phyloP scores from a whole-genome alignment of 2,797 vertebrate species.

The Miichthys miiuy region DNA sequence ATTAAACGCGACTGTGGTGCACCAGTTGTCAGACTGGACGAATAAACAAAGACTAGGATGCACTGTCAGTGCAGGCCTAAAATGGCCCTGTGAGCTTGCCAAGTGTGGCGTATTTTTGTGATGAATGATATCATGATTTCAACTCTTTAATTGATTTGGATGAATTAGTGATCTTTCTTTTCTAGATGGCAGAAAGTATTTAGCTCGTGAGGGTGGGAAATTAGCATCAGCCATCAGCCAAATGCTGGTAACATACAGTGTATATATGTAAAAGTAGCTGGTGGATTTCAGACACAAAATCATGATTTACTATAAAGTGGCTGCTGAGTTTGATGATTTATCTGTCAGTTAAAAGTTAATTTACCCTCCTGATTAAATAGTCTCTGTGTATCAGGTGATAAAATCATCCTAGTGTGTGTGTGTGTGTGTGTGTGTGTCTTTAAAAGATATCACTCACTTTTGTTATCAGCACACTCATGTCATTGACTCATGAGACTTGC shows the following conservation, averaged over 20 bases:
- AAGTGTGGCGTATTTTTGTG: conserved; percentile 87
- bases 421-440: conserved; percentile 8
- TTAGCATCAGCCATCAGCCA: too few species aligned
- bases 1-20: conserved; percentile 44
- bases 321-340: too few species aligned
- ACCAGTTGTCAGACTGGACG: conserved; percentile 75
- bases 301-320: too few species aligned
- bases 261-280: too few species aligned
- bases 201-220: not conserved
- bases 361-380: not conserved
- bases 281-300: too few species aligned
- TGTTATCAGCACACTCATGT: conserved; percentile 22
- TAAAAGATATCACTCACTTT: conserved; percentile 1
- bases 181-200: not conserved
- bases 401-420: conserved; percentile 13
- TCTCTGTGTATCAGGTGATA: conserved; percentile 36
- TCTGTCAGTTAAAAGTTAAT: too few species aligned
- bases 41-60: conserved; percentile 85
- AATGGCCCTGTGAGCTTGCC: conserved; percentile 84
- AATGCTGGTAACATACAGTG: too few species aligned
- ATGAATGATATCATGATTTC: conserved; percentile 56
- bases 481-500: conserved; percentile 11
- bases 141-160: not conserved
- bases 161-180: not conserved
- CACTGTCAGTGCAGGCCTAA: conserved; percentile 84